phyloP scores from a whole-genome alignment of 53 echinoderm and acorn worm genomes.

The Crossaster papposus region DNA sequence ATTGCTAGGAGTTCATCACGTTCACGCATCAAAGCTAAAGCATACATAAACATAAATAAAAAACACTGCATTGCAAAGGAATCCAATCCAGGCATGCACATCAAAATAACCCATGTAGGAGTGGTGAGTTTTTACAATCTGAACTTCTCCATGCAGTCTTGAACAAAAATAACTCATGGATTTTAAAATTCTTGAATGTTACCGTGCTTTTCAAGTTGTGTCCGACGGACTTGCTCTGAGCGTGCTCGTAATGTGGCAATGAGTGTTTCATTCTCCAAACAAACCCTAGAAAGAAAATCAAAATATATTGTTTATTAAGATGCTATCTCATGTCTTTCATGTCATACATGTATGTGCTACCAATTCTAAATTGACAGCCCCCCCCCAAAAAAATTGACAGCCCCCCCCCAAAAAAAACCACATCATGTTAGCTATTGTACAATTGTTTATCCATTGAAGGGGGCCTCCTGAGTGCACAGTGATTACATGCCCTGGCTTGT shows the following conservation, averaged over 20 bases:
- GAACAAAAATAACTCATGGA: background rate
- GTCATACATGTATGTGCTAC: background rate
- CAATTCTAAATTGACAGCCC: no score
- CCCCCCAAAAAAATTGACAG: no score
- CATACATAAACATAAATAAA: background rate
- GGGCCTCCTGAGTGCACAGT: no score
- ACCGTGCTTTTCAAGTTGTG: conserved; percentile 91
- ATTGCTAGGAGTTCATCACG: conserved; percentile 89
- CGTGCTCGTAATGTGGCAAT: conserved; percentile 85
- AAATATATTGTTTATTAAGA: background rate
- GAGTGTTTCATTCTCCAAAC: conserved; percentile 85
- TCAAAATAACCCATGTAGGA: background rate
- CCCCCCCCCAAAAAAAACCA: no score
- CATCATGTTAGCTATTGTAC: no score
- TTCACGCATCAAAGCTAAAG: conserved; percentile 76
- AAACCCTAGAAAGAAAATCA: conserved; percentile 63
- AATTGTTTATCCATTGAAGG: no score
- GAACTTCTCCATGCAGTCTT: background rate
- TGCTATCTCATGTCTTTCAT: background rate
- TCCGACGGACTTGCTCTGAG: conserved; percentile 76
- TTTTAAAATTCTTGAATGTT: background rate
- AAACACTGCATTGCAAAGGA: background rate
- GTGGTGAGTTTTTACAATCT: background rate
- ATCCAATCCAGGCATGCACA: background rate
- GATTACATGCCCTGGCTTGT: no score